phyloP scores from a whole-genome alignment of 1,140 invertebrate species.

The Sweltsa coloradensis region DNA sequence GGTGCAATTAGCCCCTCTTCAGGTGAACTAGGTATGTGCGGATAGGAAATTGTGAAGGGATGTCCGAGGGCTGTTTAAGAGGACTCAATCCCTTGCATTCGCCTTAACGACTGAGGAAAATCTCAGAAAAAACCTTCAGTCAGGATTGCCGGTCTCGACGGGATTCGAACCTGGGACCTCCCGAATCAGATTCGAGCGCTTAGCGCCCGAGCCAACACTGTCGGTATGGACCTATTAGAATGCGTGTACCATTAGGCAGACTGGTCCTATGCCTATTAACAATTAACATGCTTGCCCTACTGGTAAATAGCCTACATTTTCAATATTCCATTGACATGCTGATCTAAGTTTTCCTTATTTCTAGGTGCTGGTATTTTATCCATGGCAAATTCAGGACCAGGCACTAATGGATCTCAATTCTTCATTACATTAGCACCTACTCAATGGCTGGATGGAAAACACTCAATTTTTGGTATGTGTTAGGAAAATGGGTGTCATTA shows the following conservation, averaged over 20 bases:
- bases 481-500: no score
- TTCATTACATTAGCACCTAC: conserved; percentile 95
- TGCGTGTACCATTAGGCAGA: background rate
- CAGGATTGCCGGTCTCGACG: no score
- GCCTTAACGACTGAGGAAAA: no score
- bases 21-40: no score
- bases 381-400: conserved; percentile 88
- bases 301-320: background rate
- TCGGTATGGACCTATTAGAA: background rate
- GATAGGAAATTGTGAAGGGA: no score
- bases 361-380: conserved; percentile 65
- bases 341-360: conserved; percentile 18
- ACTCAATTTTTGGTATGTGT: conserved; percentile 84
- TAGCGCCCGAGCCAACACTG: no score
- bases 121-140: no score
- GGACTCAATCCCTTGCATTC: no score
- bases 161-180: no score
- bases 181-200: no score
- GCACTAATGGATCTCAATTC: conserved; percentile 97
- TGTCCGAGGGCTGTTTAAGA: no score
- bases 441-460: conserved; percentile 96
- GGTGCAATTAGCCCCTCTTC: no score
- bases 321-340: background rate
- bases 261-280: background rate
- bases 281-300: background rate